Evolutionary conservation across 2,113 vertebrate genomes (phyloP).

Genomic region (mouse (Mus musculus)): GRCm39 chr11:31996501-31997000

Average conservation of each 20-base stretch:
- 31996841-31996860: not conserved
- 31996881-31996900: not conserved
- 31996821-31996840: not conserved
- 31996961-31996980: not conserved
- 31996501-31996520: no score
- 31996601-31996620: not conserved
- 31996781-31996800: not conserved
- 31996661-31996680: not conserved
- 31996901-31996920: not conserved
- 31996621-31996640: not conserved
- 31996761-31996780: not conserved
- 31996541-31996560: no score
- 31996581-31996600: not conserved
- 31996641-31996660: not conserved
- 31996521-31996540: no score
- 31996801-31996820: not conserved
- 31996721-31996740: not conserved
- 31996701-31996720: not conserved
- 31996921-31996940: no score
- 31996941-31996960: not conserved
- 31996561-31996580: not conserved
- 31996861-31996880: not conserved
- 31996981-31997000: not conserved
- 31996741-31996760: not conserved
- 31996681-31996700: not conserved